Evolutionary conservation across 1,140 invertebrate species (phyloP), one percentile per base, ranked within the genome.

Genomic region (Wiebesia pumilae): DNA sequence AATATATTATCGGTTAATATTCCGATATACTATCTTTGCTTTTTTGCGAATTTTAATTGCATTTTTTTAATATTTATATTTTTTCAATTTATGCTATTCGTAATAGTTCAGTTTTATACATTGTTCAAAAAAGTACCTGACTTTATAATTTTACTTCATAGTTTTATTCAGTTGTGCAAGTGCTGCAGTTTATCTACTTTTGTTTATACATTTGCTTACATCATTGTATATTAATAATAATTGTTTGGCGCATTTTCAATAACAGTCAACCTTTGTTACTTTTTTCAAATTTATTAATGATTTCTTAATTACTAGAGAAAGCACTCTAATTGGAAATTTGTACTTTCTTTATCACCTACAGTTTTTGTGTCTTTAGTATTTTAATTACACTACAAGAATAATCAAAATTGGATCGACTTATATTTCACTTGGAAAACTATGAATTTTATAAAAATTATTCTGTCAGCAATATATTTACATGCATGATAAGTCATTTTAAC

Each of bases 281-380:
- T 73, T 83, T 83, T 73, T 9, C 24, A 40, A 38, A 43, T 43
- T n/a, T 43, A 71, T 82, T 71, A 77, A 6, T 51, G 30, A 19
- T n/a, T 47, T 7, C 16, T 51, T 77, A 77, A 40, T 40, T 40
- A 73, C 2, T 69, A 75, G 71, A 77, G 30, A n/a, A 51, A 33
- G 43, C 16, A 40, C 24, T 73, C 69, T 73, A 40, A 33, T 73
- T 73, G 3, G 21, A 73, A 73, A 73, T 24, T 33, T 9, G n/a
- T 73, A 69, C 30, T 69, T 33, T 73, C 30, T 73, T 33, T 12
- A 40, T 73, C 0, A 73, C 35, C 69, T 24, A 73, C 69, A 40
- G 12, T 40, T 73, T 73, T 30, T 73, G 4, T 21, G 21, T 19
- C 4, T 69, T 40, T 40, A 12, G 35, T 40, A 40, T 71, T 71